phyloP scores from a whole-genome alignment of 2,888 invertebrate species.

The Cerceris rybyensis region DNA sequence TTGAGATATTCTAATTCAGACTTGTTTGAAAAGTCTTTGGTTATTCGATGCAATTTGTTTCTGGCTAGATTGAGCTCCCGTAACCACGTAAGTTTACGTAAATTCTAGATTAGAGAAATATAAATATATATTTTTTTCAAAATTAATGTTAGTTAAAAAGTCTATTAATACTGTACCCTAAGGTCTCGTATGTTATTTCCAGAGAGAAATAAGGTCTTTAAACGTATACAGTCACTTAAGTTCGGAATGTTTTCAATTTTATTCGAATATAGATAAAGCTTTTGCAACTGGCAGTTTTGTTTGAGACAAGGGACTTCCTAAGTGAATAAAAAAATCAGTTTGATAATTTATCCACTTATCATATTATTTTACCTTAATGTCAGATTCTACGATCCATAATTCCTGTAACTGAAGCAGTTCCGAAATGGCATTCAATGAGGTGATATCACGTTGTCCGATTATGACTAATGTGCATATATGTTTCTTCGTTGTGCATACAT shows the following conservation, averaged over 20 bases:
- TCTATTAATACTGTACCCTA: conserved; percentile 32
- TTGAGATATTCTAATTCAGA: conserved; percentile 53
- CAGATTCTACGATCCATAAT: conserved; percentile 68
- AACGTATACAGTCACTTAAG: conserved; percentile 38
- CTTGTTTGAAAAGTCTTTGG: conserved; percentile 45
- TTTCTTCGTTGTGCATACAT: conserved; percentile 31
- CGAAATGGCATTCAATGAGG: conserved; percentile 48
- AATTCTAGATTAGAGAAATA: conserved; percentile 43
- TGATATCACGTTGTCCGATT: conserved; percentile 60
- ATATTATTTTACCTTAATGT: conserved; percentile 52
- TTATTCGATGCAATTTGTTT: conserved; percentile 57
- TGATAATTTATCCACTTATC: too few relatives aligned
- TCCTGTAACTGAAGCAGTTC: conserved; percentile 61
- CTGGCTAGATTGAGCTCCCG: conserved; percentile 63
- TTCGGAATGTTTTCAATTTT: conserved; percentile 57
- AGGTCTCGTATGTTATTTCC: conserved; percentile 58
- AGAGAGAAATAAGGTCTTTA: conserved; percentile 58
- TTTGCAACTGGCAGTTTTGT: conserved; percentile 50
- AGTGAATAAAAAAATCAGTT: conserved; percentile 11
- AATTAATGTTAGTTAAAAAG: neutral
- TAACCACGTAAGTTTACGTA: conserved; percentile 44
- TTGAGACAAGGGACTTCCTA: conserved; percentile 58
- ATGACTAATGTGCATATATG: conserved; percentile 61
- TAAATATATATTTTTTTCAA: conserved; percentile 1
- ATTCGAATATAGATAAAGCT: conserved; percentile 67